Percentiles rank a stretch among this genome's conserved stretches.
These are phyloP conservation scores for Cheracebus regulus DNA, from an alignment of 2,797 vertebrate genomes.

Conservation along the genomic window DNA sequence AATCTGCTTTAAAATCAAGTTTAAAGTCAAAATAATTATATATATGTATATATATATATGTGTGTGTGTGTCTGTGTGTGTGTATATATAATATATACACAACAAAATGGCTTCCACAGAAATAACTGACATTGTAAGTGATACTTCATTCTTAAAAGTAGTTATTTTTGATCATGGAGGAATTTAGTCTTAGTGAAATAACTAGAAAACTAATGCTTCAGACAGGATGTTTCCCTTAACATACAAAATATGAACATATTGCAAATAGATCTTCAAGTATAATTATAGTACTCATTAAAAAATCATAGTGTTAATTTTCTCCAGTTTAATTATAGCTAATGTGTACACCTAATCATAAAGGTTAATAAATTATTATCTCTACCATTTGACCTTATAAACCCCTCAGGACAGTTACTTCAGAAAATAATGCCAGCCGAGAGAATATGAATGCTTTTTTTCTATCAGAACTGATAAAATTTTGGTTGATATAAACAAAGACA, in stretches of 20 bases:
- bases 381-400: conserved; percentile 48
- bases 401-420: conserved; percentile 31
- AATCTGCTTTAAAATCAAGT: not conserved
- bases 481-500: not conserved
- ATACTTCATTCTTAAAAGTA: not conserved
- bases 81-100: too few relatives aligned
- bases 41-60: too few relatives aligned
- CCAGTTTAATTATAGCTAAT: conserved; percentile 53
- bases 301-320: not conserved
- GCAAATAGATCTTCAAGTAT: conserved; percentile 10
- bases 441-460: conserved; percentile 48
- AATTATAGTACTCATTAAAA: conserved; percentile 49
- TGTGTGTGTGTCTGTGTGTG: too few relatives aligned
- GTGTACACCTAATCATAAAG: conserved; percentile 55
- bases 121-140: not conserved
- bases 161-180: not conserved
- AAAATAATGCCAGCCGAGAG: not conserved
- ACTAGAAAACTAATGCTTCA: not conserved
- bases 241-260: conserved; percentile 1
- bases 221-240: not conserved
- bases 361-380: conserved; percentile 60
- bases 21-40: not conserved
- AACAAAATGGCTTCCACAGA: not conserved
- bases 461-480: not conserved
- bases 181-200: not conserved